Evolutionary conservation across 1,140 invertebrate genomes (phyloP).

Genomic region (Hermetia illucens): DNA sequence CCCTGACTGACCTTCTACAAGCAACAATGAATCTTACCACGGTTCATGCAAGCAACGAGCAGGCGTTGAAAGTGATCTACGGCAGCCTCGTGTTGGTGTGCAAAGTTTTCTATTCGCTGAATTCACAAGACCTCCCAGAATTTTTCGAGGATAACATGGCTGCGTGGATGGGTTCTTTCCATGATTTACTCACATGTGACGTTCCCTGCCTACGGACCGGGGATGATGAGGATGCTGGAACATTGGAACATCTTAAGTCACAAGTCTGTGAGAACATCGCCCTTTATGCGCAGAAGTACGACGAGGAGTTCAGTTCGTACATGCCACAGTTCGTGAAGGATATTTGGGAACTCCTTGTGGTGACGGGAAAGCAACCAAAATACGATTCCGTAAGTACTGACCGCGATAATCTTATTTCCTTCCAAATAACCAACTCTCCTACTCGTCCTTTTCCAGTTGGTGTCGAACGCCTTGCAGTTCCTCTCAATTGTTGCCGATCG

Average conservation of each 20-base stretch:
- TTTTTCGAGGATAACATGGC: constrained; percentile 97
- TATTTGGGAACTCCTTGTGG: constrained; percentile 80
- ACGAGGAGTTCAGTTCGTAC: constrained; percentile 87
- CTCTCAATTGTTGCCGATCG: constrained; percentile 87
- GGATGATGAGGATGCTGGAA: constrained; percentile 77
- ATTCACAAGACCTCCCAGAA: constrained; percentile 93
- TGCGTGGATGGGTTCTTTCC: constrained; percentile 86
- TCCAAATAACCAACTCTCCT: constrained; percentile 7
- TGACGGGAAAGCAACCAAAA: constrained; percentile 72
- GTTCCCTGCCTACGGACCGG: constrained; percentile 54
- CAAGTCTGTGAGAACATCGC: constrained; percentile 93
- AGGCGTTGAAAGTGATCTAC: constrained; percentile 77
- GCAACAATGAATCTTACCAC: constrained; percentile 71
- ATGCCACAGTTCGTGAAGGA: constrained; percentile 81
- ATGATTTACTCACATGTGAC: constrained; percentile 62
- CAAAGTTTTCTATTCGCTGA: constrained; percentile 94
- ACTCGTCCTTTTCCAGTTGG: constrained; percentile 48
- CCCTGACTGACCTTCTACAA: constrained; percentile 83
- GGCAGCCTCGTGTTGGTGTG: constrained; percentile 79
- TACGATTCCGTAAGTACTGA: constrained; percentile 68
- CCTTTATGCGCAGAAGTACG: constrained; percentile 93
- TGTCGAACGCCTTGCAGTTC: constrained; percentile 92
- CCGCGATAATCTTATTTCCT: constrained; percentile 6
- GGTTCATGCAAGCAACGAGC: constrained; percentile 61
- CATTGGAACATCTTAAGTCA: constrained; percentile 82